These are phyloP conservation scores for Synchiropus splendidus DNA, from an alignment of 2,113 vertebrate genomes.

Conservation along the genomic window DNA sequence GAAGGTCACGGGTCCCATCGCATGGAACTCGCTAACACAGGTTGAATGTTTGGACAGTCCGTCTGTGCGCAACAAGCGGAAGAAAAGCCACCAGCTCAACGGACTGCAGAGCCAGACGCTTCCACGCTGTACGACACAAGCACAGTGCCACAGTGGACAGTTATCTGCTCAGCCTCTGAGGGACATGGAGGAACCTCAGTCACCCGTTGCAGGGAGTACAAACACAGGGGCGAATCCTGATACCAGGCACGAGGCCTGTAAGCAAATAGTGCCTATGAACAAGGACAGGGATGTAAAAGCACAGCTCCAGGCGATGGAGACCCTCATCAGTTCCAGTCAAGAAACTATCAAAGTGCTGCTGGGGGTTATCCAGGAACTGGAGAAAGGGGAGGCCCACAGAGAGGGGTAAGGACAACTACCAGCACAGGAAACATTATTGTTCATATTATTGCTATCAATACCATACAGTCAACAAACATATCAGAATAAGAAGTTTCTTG, in stretches of 20 bases:
- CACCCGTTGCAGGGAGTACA: constrained; percentile 39
- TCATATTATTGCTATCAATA: too few relatives aligned
- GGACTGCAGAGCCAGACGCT: constrained; percentile 72
- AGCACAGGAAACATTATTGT: too few relatives aligned
- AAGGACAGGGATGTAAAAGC: constrained; percentile 93
- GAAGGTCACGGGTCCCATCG: constrained; percentile 61
- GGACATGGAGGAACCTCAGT: constrained; percentile 53
- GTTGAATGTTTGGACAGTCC: constrained; percentile 77
- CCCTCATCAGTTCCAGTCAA: constrained; percentile 94
- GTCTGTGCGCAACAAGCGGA: constrained; percentile 63
- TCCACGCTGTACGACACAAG: constrained; percentile 66
- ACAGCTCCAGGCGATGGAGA: constrained; percentile 97
- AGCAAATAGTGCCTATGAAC: constrained; percentile 89
- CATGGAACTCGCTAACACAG: constrained; percentile 69
- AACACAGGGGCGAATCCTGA: constrained; percentile 26
- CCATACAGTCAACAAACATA: too few relatives aligned
- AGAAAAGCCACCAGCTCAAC: constrained; percentile 76
- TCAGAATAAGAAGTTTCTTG: too few relatives aligned
- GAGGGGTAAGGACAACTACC: constrained; percentile 79
- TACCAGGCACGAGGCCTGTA: constrained; percentile 70
- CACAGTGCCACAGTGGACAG: constrained; percentile 69
- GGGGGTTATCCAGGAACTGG: constrained; percentile 97
- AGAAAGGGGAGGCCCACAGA: constrained; percentile 96
- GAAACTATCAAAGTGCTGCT: constrained; percentile 97
- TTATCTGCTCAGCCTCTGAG: constrained; percentile 52